Evolutionary conservation across 23 tunicate species (phyloP).

Genomic region (Ciona savignyi): DNA sequence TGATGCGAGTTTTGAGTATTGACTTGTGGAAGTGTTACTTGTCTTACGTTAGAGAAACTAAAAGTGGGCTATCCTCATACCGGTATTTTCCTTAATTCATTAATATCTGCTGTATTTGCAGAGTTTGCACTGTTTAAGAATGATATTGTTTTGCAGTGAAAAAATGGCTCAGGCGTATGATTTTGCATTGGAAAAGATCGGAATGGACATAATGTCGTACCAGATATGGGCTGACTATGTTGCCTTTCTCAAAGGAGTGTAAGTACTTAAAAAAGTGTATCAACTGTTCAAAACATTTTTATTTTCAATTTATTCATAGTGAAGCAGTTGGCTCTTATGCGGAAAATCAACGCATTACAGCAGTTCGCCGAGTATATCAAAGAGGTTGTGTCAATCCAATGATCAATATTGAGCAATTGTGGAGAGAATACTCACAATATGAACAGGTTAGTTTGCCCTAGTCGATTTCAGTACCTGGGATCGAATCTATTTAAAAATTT

Average conservation of each 20-base stretch:
- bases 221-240: constrained; percentile 95
- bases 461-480: no score
- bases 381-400: constrained; percentile 90
- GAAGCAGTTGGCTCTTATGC: constrained; percentile 92
- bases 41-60: constrained; percentile 90
- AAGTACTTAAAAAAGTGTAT: constrained; percentile 9
- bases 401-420: constrained; percentile 87
- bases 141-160: constrained; percentile 41
- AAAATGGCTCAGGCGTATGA: constrained; percentile 98
- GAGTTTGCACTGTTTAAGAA: not conserved
- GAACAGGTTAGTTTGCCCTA: constrained; percentile 83
- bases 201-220: constrained; percentile 88
- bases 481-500: no score
- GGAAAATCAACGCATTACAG: constrained; percentile 90
- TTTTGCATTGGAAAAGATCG: constrained; percentile 96
- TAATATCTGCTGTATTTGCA: not conserved
- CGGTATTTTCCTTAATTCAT: constrained; percentile 25
- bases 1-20: constrained; percentile 85
- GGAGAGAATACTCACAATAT: constrained; percentile 94
- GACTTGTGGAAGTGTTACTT: constrained; percentile 97
- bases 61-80: constrained; percentile 76
- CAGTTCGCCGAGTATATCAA: constrained; percentile 82
- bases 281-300: not conserved
- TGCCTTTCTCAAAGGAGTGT: constrained; percentile 77
- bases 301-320: constrained; percentile 17